phyloP scores from a whole-genome alignment of 1,140 invertebrate species.

The Sitophilus oryzae region DNA sequence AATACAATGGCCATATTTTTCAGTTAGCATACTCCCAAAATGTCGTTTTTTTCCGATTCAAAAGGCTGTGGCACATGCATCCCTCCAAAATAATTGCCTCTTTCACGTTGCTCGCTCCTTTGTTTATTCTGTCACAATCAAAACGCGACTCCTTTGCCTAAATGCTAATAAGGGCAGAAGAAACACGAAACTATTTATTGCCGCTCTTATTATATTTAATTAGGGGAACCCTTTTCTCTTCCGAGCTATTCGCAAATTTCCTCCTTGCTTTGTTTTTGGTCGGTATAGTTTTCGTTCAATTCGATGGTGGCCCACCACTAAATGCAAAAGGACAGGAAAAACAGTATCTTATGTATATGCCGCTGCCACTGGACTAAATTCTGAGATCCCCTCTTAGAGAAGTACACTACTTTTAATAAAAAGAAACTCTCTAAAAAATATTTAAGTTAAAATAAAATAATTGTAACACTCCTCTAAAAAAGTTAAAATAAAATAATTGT shows the following conservation, averaged over 20 bases:
- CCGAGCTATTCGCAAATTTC: neutral
- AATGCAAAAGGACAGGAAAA: no score
- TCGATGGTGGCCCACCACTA: no score
- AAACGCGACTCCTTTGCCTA: neutral
- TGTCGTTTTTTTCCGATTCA: constrained; percentile 21
- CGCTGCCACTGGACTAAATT: no score
- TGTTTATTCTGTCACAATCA: constrained; percentile 2
- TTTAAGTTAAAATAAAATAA: no score
- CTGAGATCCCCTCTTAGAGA: no score
- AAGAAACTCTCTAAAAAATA: no score
- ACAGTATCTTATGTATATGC: no score
- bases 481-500: no score
- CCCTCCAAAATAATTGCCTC: constrained; percentile 25
- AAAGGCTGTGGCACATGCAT: constrained; percentile 7
- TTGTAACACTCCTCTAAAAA: no score
- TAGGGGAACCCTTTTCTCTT: neutral
- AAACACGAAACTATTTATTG: constrained; percentile 3
- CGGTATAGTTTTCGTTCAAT: no score
- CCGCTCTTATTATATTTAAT: constrained; percentile 6
- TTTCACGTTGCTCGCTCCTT: constrained; percentile 7
- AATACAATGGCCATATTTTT: constrained; percentile 26
- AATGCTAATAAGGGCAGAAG: neutral
- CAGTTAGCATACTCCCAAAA: constrained; percentile 21
- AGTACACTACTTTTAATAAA: no score
- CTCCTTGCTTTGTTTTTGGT: neutral